Evolutionary conservation across 2,888 invertebrate species (phyloP), one percentile per base, ranked within the genome.

Genomic region (Phymatocera aterrima): DNA sequence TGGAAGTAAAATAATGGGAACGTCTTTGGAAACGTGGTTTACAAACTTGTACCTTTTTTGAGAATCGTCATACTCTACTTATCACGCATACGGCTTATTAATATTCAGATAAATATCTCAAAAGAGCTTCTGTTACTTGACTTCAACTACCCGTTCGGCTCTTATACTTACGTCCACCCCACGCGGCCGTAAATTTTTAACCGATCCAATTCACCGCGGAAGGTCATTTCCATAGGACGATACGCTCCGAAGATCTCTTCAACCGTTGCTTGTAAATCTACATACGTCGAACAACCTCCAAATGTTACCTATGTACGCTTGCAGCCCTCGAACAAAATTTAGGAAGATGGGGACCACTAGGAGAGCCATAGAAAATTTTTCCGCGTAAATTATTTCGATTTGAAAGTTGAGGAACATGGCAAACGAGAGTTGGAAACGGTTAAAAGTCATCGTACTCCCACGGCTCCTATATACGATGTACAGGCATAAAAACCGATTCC

Each of bases 141-240:
- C 18, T 64, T 5, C 21, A 43, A 43, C 68, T 28, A 68, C 28
- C 51, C 51, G 31, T 72, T 54, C 21, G 10, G 24, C 8, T 43
- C 37, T 37, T 8, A 64, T 68, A n/a, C 15, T 57, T 57, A 68
- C 72, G 2, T 28, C 8, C 48, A 51, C 72, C 51, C 72, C 72
- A 72, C 72, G 72, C 51, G 72, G 72, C 54, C 24, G 75, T 60
- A 40, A 75, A 40, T 37, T 75, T 40, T 57, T 75, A 75, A 60
- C 60, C 57, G 75, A 75, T 75, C 40, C 34, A 48, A 72, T 72
- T 72, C 51, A 51, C 51, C 54, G 72, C 72, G 34, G 51, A 72
- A 72, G 34, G 51, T 72, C 34, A 72, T 72, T 72, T 72, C 72
- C 75, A 75, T 75, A 75, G 18, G 51, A 68, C 72, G 75, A 75